Conservation (phyloP, 1,140 invertebrate genomes). For the Pseudomyrmex sp. region DNA sequence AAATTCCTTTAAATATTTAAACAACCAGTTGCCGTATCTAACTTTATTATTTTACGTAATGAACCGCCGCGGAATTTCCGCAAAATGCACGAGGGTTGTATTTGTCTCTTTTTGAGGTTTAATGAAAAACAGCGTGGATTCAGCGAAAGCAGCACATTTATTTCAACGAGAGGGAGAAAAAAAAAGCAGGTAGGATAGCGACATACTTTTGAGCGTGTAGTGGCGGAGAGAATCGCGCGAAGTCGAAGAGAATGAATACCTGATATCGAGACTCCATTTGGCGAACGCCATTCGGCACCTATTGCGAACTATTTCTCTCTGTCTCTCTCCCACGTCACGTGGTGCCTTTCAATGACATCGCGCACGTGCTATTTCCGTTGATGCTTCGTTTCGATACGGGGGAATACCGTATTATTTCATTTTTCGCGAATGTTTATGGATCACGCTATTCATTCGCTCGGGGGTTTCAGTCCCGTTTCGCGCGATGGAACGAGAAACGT, state of each 20-base stretch:
- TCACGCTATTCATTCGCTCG: conserved; percentile 41
- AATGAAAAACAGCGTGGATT: too few relatives aligned
- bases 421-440: conserved; percentile 25
- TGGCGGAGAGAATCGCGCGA: not conserved
- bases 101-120: too few relatives aligned
- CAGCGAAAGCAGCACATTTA: too few relatives aligned
- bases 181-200: too few relatives aligned
- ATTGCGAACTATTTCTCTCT: not conserved
- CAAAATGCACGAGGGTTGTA: too few relatives aligned
- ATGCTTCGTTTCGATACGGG: too few relatives aligned
- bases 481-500: conserved; percentile 23
- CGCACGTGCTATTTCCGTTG: not conserved
- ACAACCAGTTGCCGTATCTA: too few relatives aligned
- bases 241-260: not conserved
- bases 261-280: conserved; percentile 18
- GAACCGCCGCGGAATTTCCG: too few relatives aligned
- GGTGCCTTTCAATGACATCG: not conserved
- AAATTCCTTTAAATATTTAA: too few relatives aligned
- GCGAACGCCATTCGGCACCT: not conserved
- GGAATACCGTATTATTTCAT: conserved; percentile 8
- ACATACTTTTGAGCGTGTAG: too few relatives aligned
- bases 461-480: not conserved
- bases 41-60: too few relatives aligned
- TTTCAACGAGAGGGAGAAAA: too few relatives aligned
- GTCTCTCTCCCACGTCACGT: not conserved